Conservation (phyloP, 1,140 invertebrate genomes). For the Drosophila gunungcola region DNA sequence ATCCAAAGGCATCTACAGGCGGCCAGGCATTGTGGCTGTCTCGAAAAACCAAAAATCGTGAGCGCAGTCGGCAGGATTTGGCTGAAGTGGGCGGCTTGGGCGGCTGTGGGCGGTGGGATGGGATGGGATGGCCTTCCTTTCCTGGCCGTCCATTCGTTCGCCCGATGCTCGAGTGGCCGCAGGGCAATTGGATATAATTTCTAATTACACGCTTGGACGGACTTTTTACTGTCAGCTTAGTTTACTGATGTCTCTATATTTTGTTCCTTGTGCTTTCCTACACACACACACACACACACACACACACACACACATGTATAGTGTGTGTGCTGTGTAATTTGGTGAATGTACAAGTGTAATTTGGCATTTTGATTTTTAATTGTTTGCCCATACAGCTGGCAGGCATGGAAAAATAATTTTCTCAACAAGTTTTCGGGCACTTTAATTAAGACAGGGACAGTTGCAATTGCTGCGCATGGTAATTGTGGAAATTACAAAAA, state of each 20-base stretch:
- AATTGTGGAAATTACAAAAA: conserved; percentile 69
- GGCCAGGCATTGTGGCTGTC: conserved; percentile 69
- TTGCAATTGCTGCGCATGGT: conserved; percentile 28
- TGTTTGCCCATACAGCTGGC: conserved; percentile 70
- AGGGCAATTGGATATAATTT: conserved; percentile 83
- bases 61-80: conserved; percentile 39
- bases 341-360: conserved; percentile 80
- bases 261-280: conserved; percentile 32
- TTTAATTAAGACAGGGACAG: conserved; percentile 62
- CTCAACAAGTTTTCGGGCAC: conserved; percentile 49
- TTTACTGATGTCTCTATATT: conserved; percentile 81
- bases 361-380: conserved; percentile 83
- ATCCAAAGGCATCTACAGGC: conserved; percentile 33
- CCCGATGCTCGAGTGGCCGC: conserved; percentile 77
- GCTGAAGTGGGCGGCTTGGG: not conserved
- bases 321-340: conserved; percentile 69
- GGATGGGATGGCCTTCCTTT: conserved; percentile 7
- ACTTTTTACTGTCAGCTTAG: conserved; percentile 83
- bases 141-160: conserved; percentile 42
- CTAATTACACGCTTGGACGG: conserved; percentile 82
- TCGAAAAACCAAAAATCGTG: conserved; percentile 76
- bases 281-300: not conserved
- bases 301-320: not conserved
- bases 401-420: conserved; percentile 71
- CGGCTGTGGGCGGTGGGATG: not conserved